These are phyloP conservation scores for Athene cunicularia DNA, from an alignment of 2,113 vertebrate genomes.

Conservation along the genomic window DNA sequence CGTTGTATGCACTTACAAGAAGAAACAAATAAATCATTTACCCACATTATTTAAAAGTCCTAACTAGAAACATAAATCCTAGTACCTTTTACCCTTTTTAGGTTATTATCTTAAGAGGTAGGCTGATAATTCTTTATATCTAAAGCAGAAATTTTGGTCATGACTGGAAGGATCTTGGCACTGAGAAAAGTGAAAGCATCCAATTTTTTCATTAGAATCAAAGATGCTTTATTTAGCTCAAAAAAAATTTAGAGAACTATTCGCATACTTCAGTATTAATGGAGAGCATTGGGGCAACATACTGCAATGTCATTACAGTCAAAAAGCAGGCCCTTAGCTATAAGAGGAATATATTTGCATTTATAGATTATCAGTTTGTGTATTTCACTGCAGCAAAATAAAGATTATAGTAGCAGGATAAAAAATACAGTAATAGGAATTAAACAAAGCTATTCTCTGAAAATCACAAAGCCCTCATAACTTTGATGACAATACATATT, in stretches of 20 bases:
- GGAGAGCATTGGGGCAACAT: background rate
- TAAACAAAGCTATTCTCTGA: background rate
- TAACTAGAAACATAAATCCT: slow-evolving; percentile 55
- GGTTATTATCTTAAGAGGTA: slow-evolving; percentile 40
- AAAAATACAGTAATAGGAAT: background rate
- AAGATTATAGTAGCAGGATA: background rate
- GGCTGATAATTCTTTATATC: slow-evolving; percentile 3
- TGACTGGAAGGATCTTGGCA: slow-evolving; percentile 29
- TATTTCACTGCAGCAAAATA: background rate
- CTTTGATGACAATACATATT: background rate
- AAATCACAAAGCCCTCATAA: background rate
- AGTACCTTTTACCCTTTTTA: background rate
- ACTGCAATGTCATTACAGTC: background rate
- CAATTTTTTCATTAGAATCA: slow-evolving; percentile 30
- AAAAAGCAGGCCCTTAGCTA: background rate
- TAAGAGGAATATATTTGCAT: background rate
- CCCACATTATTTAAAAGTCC: slow-evolving; percentile 28
- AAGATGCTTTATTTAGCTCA: background rate
- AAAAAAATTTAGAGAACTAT: background rate
- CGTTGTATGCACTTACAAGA: background rate
- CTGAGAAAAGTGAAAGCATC: background rate
- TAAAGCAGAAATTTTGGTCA: background rate
- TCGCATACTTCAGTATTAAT: background rate
- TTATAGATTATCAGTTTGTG: background rate
- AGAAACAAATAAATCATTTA: slow-evolving; percentile 48